Conservation (phyloP, 1,140 invertebrate species). For the Neuroterus valhalla region DNA sequence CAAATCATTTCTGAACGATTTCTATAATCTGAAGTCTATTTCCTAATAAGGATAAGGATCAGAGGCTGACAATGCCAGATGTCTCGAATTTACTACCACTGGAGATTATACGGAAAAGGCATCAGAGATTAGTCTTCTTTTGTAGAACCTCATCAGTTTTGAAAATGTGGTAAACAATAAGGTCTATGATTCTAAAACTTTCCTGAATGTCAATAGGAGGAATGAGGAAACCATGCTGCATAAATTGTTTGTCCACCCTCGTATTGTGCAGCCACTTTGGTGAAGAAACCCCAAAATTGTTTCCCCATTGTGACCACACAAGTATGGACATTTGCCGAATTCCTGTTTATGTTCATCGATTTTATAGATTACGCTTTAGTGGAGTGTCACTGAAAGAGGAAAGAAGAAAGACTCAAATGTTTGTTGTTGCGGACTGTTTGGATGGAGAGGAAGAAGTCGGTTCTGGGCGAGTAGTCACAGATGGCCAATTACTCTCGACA, state of each 20-base stretch:
- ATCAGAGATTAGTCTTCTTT: too few relatives aligned
- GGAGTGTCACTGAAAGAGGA: background rate
- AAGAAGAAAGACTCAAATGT: conserved; percentile 1
- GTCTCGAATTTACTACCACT: background rate
- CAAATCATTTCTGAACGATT: background rate
- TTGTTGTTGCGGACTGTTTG: too few relatives aligned
- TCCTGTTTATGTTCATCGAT: background rate
- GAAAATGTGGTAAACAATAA: too few relatives aligned
- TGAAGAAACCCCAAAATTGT: background rate
- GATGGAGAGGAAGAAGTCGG: conserved; percentile 39
- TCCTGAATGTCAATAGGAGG: background rate
- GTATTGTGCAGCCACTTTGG: background rate
- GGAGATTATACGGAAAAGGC: too few relatives aligned
- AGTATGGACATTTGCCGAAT: background rate
- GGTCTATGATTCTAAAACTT: too few relatives aligned
- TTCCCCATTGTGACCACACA: background rate
- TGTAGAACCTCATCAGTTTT: too few relatives aligned
- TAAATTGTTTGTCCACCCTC: background rate
- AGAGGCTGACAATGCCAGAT: background rate
- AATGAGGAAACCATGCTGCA: background rate
- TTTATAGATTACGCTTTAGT: background rate
- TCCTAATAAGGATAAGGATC: conserved; percentile 9
- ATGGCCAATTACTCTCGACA: conserved; percentile 71
- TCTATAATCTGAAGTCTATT: background rate
- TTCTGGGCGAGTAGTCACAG: conserved; percentile 63